These are phyloP conservation scores for Neotoxoptera formosana DNA, from an alignment of 1,140 invertebrate genomes.

Conservation along the genomic window DNA sequence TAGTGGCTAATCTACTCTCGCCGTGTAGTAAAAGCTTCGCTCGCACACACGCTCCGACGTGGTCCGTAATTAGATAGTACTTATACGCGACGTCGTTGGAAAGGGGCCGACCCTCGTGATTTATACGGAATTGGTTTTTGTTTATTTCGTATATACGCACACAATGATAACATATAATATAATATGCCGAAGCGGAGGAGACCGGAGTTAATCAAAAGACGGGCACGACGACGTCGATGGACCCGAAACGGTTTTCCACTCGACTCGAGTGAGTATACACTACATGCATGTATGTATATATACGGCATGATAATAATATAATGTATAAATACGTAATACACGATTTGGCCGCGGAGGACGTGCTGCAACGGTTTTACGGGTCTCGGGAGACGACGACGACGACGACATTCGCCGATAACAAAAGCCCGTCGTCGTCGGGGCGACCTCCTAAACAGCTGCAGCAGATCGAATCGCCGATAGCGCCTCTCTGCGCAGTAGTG, in stretches of 20 bases:
- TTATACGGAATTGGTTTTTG: slow-evolving; percentile 45
- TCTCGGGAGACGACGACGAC: slow-evolving; percentile 49
- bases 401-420: not conserved
- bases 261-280: not conserved
- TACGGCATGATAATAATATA: too few relatives aligned
- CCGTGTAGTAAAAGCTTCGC: not conserved
- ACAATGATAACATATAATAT: too few relatives aligned
- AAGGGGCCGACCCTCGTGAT: slow-evolving; percentile 44
- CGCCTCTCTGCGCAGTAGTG: too few relatives aligned
- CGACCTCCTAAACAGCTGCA: not conserved
- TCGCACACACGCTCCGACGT: too few relatives aligned
- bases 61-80: slow-evolving; percentile 34
- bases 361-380: slow-evolving; percentile 23
- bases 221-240: not conserved
- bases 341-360: not conserved
- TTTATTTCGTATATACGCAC: slow-evolving; percentile 1
- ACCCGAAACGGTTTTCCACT: not conserved
- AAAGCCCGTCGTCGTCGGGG: slow-evolving; percentile 3
- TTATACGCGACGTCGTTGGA: not conserved
- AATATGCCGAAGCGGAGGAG: too few relatives aligned
- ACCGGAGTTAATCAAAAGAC: slow-evolving; percentile 48
- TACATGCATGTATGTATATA: too few relatives aligned
- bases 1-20: not conserved
- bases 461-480: not conserved
- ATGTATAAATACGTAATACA: slow-evolving; percentile 3